A percentile compares a stretch with the other conserved stretches of the same genome.
These are phyloP conservation scores for Argynnis bischoffii DNA, from an alignment of 2,888 invertebrate genomes.

Conservation along the genomic window DNA sequence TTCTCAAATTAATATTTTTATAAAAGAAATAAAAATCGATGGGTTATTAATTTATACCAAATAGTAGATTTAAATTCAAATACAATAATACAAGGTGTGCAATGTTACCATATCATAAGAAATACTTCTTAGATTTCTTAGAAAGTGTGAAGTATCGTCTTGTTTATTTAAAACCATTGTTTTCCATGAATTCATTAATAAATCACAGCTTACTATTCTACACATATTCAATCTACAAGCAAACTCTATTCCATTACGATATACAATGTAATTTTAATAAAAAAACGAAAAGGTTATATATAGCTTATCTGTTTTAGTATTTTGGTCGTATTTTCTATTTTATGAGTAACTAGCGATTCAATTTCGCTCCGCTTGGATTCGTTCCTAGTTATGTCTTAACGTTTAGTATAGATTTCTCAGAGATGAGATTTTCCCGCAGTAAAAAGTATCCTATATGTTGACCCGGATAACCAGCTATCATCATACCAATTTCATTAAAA, in stretches of 20 bases:
- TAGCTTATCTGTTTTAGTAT: background rate
- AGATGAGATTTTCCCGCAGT: too few species aligned
- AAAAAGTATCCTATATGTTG: too few species aligned
- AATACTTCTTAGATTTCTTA: constrained; percentile 16
- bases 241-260: background rate
- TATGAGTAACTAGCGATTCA: too few species aligned
- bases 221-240: constrained; percentile 1
- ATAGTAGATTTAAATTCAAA: background rate
- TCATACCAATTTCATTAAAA: too few species aligned
- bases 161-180: constrained; percentile 29
- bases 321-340: background rate
- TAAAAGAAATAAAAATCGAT: too few species aligned
- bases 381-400: too few species aligned
- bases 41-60: too few species aligned
- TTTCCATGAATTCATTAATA: constrained; percentile 24
- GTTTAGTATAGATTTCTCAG: too few species aligned
- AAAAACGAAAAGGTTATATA: background rate
- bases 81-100: background rate
- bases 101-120: background rate
- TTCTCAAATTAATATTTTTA: too few species aligned
- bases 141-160: constrained; percentile 17
- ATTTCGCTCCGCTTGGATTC: too few species aligned
- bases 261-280: background rate
- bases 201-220: constrained; percentile 17
- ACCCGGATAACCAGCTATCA: too few species aligned